Base-by-base conservation (phyloP, 35 echinoderm and acorn worm species). In the Apostichopus japonicus region DNA sequence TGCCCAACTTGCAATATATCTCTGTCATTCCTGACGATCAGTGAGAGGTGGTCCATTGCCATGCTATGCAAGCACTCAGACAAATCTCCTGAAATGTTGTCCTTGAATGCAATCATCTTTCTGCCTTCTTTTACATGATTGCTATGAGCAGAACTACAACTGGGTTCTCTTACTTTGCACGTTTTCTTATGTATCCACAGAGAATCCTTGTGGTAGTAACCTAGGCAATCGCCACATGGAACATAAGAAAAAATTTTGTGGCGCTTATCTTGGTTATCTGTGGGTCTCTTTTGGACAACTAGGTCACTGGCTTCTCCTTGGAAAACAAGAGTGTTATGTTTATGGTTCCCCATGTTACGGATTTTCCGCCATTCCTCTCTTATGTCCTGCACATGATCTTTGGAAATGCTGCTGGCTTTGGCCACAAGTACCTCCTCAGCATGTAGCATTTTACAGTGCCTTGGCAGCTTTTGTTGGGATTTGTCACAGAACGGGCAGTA, bases 381-480 rank as follows among this genome's bases (percentile, higher is more conserved):
- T 3, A 67, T 67, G 15, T 11, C 62, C 62, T 65, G 62, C 8
- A 9, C 1, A 16, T 65, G 8, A 11, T 65, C 16, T 16, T 88
- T 17, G 19, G 13, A 10, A 21, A 67, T 33, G 1, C 53, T 24
- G 23, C 54, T 61, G 17, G 59, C 86, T 25, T 88, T 58, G 6
- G 55, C 86, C 21, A 88, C 59, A 5, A 88, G 19, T 5, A 25
- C 24, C 56, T 88, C 86, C 5, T 88, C 59, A 62, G 55, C 15
- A 88, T 88, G 86, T 1, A 6, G 56, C 59, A 53, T 88, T 88
- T 88, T 88, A 22, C 54, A 88, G 24, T 88, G 86, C 11, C 56
- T 55, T 63, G 61, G 24, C 11, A 88, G 61, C 62, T 88, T 88
- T 88, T 24, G 11, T 67, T 88, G 86, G 9, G 14, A 13, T 57